Percentiles rank a stretch among this genome's conserved stretches.
Evolutionary conservation across 2,113 vertebrate genomes (phyloP).

Genomic region (Micronycteris hirsuta): DNA sequence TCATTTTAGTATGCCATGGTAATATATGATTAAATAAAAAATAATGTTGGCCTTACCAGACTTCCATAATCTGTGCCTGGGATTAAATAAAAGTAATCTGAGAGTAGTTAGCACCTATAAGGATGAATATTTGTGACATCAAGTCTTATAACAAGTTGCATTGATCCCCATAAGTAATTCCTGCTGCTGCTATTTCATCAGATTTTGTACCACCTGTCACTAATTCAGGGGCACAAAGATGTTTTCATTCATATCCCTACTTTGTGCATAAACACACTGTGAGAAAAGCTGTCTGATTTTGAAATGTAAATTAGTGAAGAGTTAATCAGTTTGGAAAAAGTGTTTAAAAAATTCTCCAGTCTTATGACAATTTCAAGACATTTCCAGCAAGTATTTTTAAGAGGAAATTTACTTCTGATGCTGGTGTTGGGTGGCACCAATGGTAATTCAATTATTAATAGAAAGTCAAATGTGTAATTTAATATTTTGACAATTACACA

Average conservation of each 20-base stretch:
- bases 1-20: not conserved
- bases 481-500: not conserved
- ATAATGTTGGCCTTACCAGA: not conserved
- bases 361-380: slow-evolving; percentile 45
- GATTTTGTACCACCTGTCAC: not conserved
- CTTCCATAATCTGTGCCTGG: not conserved
- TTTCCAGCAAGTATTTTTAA: not conserved
- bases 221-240: not conserved
- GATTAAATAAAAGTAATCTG: not conserved
- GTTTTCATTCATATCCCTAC: slow-evolving; percentile 49
- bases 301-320: slow-evolving; percentile 66
- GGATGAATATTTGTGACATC: not conserved
- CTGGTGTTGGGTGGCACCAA: not conserved
- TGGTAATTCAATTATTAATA: slow-evolving; percentile 22
- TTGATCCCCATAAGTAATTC: not conserved
- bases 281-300: slow-evolving; percentile 72
- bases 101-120: not conserved
- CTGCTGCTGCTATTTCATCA: not conserved
- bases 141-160: slow-evolving; percentile 8
- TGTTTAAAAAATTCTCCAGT: not conserved
- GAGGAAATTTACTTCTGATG: not conserved
- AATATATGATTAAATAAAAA: not conserved
- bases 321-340: slow-evolving; percentile 72
- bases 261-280: slow-evolving; percentile 53
- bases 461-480: not conserved